These are phyloP conservation scores for Melanargia galathea DNA, from an alignment of 2,888 invertebrate species.

Conservation along the genomic window DNA sequence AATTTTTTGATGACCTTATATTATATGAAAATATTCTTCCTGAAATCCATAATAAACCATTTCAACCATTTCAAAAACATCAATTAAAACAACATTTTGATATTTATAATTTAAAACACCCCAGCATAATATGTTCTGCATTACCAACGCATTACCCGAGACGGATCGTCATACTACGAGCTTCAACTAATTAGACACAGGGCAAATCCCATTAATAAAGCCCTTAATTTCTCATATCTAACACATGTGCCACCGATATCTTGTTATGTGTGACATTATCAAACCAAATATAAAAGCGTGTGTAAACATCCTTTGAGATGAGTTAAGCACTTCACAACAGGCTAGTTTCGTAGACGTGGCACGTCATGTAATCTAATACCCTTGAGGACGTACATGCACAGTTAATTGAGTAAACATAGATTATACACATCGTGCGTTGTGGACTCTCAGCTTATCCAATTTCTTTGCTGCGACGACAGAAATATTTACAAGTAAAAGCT, in stretches of 20 bases:
- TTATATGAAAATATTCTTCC: background rate
- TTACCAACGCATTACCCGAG: background rate
- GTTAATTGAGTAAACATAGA: constrained; percentile 66
- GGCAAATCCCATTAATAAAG: background rate
- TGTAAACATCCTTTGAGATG: constrained; percentile 48
- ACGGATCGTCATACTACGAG: background rate
- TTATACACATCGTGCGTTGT: constrained; percentile 60
- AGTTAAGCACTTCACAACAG: constrained; percentile 49
- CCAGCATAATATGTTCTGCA: background rate
- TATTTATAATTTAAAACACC: background rate
- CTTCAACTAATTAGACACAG: constrained; percentile 6
- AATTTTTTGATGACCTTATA: background rate
- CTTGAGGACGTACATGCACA: constrained; percentile 62
- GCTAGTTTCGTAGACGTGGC: constrained; percentile 55
- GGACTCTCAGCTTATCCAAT: constrained; percentile 57
- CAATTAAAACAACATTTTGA: background rate
- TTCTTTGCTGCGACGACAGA: constrained; percentile 37
- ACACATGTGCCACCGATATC: constrained; percentile 17
- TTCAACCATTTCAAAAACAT: background rate
- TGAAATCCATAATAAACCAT: background rate
- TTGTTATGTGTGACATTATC: constrained; percentile 49
- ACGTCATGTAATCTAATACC: constrained; percentile 64
- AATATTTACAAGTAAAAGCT: constrained; percentile 21
- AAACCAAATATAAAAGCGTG: constrained; percentile 52
- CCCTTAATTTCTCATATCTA: constrained; percentile 19